Conservation (phyloP, 2,888 invertebrate genomes). For the Panzeria rudis region DNA sequence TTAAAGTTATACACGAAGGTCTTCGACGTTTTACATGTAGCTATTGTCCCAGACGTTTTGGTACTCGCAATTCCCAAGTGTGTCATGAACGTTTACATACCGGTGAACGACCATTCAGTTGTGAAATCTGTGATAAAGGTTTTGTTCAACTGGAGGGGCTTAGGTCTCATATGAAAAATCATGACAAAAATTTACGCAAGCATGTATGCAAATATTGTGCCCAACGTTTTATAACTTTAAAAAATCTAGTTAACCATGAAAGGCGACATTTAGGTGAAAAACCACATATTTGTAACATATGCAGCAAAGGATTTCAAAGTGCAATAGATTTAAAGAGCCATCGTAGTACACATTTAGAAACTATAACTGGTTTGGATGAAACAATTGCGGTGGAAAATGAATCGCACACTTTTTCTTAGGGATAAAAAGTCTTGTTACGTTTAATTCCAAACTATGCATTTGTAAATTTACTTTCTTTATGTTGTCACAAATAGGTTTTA, state of each 20-base stretch:
- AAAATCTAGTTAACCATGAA: conserved; percentile 76
- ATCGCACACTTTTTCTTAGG: neutral
- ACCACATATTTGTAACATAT: conserved; percentile 76
- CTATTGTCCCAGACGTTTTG: conserved; percentile 79
- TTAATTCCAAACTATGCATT: neutral
- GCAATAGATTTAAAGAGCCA: conserved; percentile 70
- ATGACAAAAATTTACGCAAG: conserved; percentile 75
- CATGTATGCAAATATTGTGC: conserved; percentile 75
- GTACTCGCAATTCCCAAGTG: conserved; percentile 79
- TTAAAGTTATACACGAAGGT: conserved; percentile 81
- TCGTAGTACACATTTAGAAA: conserved; percentile 36
- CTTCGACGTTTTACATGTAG: conserved; percentile 78
- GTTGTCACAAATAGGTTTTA: neutral
- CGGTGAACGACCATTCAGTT: conserved; percentile 74
- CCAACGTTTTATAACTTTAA: conserved; percentile 76
- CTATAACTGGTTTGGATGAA: neutral
- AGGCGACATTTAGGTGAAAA: conserved; percentile 76
- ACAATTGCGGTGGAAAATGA: neutral
- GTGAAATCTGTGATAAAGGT: conserved; percentile 73
- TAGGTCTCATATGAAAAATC: conserved; percentile 77
- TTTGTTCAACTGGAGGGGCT: conserved; percentile 75
- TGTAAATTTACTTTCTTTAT: neutral
- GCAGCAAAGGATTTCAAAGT: conserved; percentile 74
- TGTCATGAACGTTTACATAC: conserved; percentile 79
- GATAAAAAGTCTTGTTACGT: neutral